Conservation (phyloP, 1,140 invertebrate species). For the Delia radicum region DNA sequence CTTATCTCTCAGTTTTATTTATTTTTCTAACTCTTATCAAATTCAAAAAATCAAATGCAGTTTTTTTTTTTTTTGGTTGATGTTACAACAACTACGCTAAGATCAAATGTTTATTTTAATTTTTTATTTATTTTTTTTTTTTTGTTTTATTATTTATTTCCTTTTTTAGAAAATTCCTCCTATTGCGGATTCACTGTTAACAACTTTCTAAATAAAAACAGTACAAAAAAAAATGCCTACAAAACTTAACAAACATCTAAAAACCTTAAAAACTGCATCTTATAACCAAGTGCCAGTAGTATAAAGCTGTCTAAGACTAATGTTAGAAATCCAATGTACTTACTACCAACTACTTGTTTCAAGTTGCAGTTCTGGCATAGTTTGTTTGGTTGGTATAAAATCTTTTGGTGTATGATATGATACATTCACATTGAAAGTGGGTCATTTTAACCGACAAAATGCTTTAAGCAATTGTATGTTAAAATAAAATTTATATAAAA, state of each 20-base stretch:
- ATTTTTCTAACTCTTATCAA: not conserved
- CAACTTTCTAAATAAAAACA: not conserved
- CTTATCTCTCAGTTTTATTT: not conserved
- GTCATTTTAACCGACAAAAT: not conserved
- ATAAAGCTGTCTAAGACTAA: not conserved
- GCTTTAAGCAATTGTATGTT: not conserved
- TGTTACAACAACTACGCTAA: too few species aligned
- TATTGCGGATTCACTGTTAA: conserved; percentile 1
- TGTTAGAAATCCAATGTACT: not conserved
- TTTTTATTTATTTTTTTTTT: not conserved
- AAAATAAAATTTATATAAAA: not conserved
- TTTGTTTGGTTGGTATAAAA: not conserved
- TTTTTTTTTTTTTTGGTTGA: not conserved
- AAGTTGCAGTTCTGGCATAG: not conserved
- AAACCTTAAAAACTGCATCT: not conserved
- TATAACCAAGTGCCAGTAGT: not conserved
- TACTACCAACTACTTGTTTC: not conserved
- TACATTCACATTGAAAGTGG: conserved; percentile 1
- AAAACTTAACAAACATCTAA: not conserved
- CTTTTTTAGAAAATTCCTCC: not conserved
- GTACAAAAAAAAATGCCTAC: not conserved
- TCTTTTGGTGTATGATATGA: not conserved
- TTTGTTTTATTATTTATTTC: not conserved
- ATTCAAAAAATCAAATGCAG: not conserved
- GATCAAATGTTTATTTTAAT: not conserved